A percentile compares a stretch with the other conserved stretches of the same genome.
Conservation (phyloP, 2,888 invertebrate genomes). For the Eupithecia subumbrata region DNA sequence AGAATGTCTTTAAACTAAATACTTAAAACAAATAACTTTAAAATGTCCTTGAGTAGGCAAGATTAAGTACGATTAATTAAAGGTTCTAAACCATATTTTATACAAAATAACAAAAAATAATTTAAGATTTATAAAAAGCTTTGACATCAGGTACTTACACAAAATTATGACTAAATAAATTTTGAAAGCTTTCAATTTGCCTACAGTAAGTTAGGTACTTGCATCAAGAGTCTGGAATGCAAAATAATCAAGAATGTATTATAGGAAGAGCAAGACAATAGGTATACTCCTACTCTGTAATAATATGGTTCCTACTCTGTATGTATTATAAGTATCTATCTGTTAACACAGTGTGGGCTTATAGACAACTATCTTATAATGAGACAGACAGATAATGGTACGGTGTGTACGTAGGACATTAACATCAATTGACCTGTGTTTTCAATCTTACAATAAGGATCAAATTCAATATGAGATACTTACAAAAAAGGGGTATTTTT, state of each 20-base stretch:
- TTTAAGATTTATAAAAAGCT: constrained; percentile 11
- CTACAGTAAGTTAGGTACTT: neutral
- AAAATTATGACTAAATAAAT: constrained; percentile 4
- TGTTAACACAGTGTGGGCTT: neutral
- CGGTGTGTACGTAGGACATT: neutral
- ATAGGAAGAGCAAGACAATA: neutral
- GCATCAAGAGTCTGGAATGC: neutral
- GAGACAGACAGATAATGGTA: constrained; percentile 16
- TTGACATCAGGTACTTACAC: constrained; percentile 27
- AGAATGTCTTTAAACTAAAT: constrained; percentile 24
- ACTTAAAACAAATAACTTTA: constrained; percentile 25
- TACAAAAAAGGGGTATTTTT: neutral
- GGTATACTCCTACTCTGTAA: no score
- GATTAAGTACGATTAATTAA: constrained; percentile 15
- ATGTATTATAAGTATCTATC: neutral
- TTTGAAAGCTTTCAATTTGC: neutral
- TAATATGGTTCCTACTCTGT: no score
- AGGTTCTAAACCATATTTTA: constrained; percentile 23
- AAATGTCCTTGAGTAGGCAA: neutral
- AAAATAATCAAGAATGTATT: neutral
- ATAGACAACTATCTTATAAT: constrained; percentile 8
- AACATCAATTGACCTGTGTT: constrained; percentile 12
- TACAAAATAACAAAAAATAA: constrained; percentile 18
- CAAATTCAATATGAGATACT: neutral
- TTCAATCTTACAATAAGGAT: constrained; percentile 11